Conservation (phyloP, 30 jellyfish, hydroid and myxozoan species). For the Nemopilema nomurai region DNA sequence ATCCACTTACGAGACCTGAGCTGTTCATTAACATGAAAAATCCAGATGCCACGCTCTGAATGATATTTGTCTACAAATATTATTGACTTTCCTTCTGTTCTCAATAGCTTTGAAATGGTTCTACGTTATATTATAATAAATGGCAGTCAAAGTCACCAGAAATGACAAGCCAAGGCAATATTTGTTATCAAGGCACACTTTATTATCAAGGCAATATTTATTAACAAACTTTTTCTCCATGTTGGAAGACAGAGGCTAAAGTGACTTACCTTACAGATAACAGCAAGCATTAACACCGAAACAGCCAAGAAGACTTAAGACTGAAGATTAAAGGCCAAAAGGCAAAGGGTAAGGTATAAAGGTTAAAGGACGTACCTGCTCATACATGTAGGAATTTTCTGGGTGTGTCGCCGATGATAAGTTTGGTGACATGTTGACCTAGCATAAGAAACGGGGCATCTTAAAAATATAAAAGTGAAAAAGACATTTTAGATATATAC, state of each 20-base stretch:
- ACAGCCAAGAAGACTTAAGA: not conserved
- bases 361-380: conserved; percentile 80
- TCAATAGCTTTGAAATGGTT: too few relatives aligned
- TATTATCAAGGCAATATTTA: too few relatives aligned
- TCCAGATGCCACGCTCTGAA: not conserved
- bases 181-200: too few relatives aligned
- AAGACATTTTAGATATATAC: not conserved
- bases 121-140: too few relatives aligned
- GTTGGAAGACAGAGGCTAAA: too few relatives aligned
- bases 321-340: too few relatives aligned
- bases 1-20: not conserved
- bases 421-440: conserved; percentile 97
- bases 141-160: too few relatives aligned
- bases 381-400: conserved; percentile 74
- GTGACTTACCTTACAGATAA: too few relatives aligned
- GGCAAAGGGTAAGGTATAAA: too few relatives aligned
- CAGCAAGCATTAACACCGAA: not conserved
- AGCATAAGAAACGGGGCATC: not conserved
- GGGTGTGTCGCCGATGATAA: conserved; percentile 77
- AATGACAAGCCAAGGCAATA: too few relatives aligned
- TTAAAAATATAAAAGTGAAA: too few relatives aligned
- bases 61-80: not conserved
- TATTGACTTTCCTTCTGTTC: not conserved
- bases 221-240: too few relatives aligned
- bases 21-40: not conserved